Base-by-base conservation (phyloP, 2,888 invertebrate genomes). In the Phengaris alcon region DNA sequence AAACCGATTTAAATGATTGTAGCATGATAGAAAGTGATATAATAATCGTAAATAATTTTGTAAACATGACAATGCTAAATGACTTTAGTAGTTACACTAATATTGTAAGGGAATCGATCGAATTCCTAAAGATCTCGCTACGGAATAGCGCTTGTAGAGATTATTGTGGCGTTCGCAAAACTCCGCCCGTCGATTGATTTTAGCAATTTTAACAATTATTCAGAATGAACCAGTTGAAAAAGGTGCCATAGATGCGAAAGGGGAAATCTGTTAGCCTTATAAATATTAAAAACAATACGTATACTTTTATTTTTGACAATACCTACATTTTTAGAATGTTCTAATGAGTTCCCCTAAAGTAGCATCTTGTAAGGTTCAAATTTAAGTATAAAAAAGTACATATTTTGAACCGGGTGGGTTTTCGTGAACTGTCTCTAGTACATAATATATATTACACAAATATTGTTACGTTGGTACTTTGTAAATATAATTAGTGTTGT, bases 401-500 rank as follows among this genome's bases (percentile, higher is more conserved):
- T 35, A 35, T 48, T 48, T 48, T 48, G 0, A 48, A 64, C 9
- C 64, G 22, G 64, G 12, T 10, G 22, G 10, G 54, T 35, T 54
- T 10, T 10, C 12, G 35, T 52, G 54, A 15, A 22, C 22, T 12
- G 22, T 54, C 51, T 44, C 5, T 54, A 35, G 54, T 54, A 72
- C 54, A 72, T 72, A 72, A 54, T 68, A 68, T 78, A 80, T 75
- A 80, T 81, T 81, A 79, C 77, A 59, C 81, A 81, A 82, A 83
- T 84, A 86, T 87, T 87, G 88, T 89, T 89, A 87, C 83, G 87
- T 89, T 89, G 83, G 78, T 84, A 84, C 83, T 84, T 84, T 87
- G 87, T 87, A 88, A 81, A 88, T 88, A 76, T 79, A 75, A 79
- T 81, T 82, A 87, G 87, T 90, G 91, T 91, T 91, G 86, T 91